phyloP scores from a whole-genome alignment of 2,113 vertebrate genomes.

The Acrocephalus kingi region DNA sequence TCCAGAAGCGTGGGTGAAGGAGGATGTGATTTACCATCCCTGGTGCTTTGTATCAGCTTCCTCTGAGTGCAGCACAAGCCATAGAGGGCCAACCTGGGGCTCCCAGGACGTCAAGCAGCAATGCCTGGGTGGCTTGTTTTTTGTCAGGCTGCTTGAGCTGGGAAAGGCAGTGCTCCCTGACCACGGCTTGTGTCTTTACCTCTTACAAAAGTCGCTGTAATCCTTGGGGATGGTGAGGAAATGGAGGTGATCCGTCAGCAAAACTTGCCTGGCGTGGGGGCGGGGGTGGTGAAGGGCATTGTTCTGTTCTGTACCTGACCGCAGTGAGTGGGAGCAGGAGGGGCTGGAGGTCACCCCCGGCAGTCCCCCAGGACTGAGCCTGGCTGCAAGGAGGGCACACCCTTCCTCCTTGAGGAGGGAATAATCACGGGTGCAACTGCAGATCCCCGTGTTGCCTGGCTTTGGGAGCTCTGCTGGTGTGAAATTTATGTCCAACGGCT shows the following conservation, averaged over 20 bases:
- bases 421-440: not conserved
- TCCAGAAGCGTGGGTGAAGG: not conserved
- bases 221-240: not conserved
- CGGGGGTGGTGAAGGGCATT: not conserved
- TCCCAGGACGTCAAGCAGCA: not conserved
- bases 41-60: not conserved
- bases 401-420: not conserved
- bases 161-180: not conserved
- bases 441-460: not conserved
- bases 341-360: not conserved
- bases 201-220: not conserved
- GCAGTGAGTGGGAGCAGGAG: not conserved
- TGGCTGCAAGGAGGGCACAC: not conserved
- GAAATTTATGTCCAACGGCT: not conserved
- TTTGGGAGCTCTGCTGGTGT: not conserved
- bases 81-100: not conserved
- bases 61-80: not conserved
- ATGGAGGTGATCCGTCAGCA: not conserved
- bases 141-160: not conserved
- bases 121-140: not conserved
- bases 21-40: constrained; percentile 8
- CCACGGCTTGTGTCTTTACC: not conserved
- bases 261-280: not conserved
- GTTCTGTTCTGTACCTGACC: not conserved
- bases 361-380: not conserved